phyloP scores from a whole-genome alignment of 1,140 invertebrate species.

The Olivierus martensii region DNA sequence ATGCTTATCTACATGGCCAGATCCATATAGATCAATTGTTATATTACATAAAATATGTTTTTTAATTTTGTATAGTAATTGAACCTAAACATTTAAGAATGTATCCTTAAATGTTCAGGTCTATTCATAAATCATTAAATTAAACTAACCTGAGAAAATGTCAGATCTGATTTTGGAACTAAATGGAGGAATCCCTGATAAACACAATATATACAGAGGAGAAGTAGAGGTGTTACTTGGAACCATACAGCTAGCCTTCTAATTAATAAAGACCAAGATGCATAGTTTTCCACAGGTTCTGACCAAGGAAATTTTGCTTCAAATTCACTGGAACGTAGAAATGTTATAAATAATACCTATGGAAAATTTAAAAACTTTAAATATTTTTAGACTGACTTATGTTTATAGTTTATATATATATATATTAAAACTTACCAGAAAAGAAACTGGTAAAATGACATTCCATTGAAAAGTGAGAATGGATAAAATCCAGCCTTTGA shows the following conservation, averaged over 20 bases:
- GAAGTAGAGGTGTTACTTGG: conserved; percentile 57
- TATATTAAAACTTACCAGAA: conserved; percentile 45
- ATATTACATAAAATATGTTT: too few species aligned
- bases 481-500: conserved; percentile 36
- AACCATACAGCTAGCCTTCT: conserved; percentile 59
- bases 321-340: conserved; percentile 59
- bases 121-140: too few species aligned
- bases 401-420: neutral
- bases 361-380: conserved; percentile 8
- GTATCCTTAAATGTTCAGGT: too few species aligned
- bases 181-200: conserved; percentile 50
- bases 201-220: conserved; percentile 32
- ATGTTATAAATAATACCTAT: conserved; percentile 56
- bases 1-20: too few species aligned
- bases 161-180: conserved; percentile 50
- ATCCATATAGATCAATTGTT: too few species aligned
- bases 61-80: too few species aligned
- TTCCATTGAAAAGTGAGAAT: conserved; percentile 78
- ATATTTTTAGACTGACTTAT: neutral
- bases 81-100: too few species aligned
- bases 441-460: conserved; percentile 57
- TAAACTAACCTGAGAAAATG: conserved; percentile 64
- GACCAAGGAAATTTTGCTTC: conserved; percentile 56
- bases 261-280: conserved; percentile 59
- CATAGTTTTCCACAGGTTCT: conserved; percentile 32